Conservation (phyloP, 2,888 invertebrate genomes). For the Petrolisthes manimaculis region DNA sequence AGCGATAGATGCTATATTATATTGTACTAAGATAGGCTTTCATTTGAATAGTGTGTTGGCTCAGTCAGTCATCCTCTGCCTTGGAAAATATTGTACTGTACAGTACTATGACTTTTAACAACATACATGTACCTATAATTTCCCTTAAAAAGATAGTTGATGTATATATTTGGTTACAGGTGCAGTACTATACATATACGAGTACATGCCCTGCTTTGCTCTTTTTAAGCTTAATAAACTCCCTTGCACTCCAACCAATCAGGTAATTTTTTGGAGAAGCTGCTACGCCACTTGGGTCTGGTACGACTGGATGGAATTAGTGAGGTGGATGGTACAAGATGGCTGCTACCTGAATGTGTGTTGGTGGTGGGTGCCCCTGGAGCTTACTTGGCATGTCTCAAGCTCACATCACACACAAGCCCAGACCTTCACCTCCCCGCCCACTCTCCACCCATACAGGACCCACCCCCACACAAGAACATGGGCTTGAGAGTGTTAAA, state of each 20-base stretch:
- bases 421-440: conserved; percentile 44
- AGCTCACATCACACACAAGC: conserved; percentile 64
- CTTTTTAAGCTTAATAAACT: no score
- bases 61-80: no score
- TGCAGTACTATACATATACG: neutral
- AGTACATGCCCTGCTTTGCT: no score
- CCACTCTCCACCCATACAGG: conserved; percentile 10
- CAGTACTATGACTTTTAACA: no score
- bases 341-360: conserved; percentile 83
- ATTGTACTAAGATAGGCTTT: no score
- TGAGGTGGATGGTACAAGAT: conserved; percentile 77
- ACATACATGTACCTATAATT: no score
- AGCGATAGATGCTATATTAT: no score
- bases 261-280: conserved; percentile 75
- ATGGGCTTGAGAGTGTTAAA: conserved; percentile 57
- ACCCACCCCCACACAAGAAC: conserved; percentile 45
- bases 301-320: conserved; percentile 76
- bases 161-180: neutral
- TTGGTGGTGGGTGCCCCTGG: conserved; percentile 68
- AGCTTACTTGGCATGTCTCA: conserved; percentile 69
- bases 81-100: no score
- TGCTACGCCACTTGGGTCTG: conserved; percentile 80
- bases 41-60: no score
- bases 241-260: neutral
- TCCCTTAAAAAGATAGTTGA: no score